Conservation (phyloP, 1,140 invertebrate genomes). For the Drosophila watanabei region DNA sequence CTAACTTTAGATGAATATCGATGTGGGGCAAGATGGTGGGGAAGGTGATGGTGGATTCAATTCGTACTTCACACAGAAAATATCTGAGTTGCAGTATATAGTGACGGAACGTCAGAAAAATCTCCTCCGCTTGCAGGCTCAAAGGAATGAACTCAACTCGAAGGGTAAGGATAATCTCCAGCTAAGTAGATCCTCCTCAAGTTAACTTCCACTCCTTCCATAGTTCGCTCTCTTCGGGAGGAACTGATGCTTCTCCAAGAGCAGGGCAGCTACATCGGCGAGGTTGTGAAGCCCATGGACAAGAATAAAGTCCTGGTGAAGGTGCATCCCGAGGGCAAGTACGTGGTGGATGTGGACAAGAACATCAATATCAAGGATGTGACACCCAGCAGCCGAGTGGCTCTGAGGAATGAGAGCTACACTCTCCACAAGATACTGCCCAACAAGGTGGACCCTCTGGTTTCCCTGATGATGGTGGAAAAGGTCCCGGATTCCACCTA, state of each 20-base stretch:
- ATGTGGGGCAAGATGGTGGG: slow-evolving; percentile 2
- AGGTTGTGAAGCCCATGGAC: slow-evolving; percentile 99
- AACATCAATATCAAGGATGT: slow-evolving; percentile 99
- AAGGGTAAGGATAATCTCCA: slow-evolving; percentile 91
- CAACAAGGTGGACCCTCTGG: slow-evolving; percentile 99
- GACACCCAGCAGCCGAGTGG: slow-evolving; percentile 98
- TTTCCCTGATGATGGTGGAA: slow-evolving; percentile 99
- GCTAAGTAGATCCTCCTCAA: neutral
- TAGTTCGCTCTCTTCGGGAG: slow-evolving; percentile 98
- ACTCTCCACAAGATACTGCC: slow-evolving; percentile 99
- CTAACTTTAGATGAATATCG: slow-evolving; percentile 12
- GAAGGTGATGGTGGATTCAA: slow-evolving; percentile 89
- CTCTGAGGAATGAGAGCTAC: slow-evolving; percentile 99
- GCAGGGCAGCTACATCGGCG: slow-evolving; percentile 99
- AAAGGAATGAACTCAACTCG: slow-evolving; percentile 99
- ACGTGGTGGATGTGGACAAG: slow-evolving; percentile 99
- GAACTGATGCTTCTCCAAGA: slow-evolving; percentile 99
- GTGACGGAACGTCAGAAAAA: slow-evolving; percentile 99
- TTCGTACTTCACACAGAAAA: slow-evolving; percentile 98
- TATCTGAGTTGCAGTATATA: slow-evolving; percentile 97
- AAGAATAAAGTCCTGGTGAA: slow-evolving; percentile 99
- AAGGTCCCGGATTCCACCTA: slow-evolving; percentile 99
- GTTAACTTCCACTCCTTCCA: slow-evolving; percentile 2
- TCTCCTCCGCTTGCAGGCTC: slow-evolving; percentile 98
- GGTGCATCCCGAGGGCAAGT: slow-evolving; percentile 99